These are phyloP conservation scores for Tarsius wallacei DNA, from an alignment of 2,797 vertebrate species.

Conservation along the genomic window DNA sequence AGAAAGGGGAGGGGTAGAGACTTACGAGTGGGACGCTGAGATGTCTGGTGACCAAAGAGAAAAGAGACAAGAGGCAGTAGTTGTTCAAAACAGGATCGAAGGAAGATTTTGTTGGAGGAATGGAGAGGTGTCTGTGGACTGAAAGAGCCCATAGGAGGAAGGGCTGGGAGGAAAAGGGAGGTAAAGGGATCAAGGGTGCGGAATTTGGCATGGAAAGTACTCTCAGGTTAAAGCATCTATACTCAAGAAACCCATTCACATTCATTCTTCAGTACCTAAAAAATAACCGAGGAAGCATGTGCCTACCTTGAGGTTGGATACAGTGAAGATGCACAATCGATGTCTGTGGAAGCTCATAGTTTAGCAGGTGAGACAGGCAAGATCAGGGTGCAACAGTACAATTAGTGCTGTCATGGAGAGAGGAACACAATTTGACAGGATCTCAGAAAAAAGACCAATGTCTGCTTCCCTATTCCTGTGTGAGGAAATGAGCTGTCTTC, in stretches of 20 bases:
- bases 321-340: not conserved
- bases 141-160: not conserved
- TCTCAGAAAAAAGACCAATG: not conserved
- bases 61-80: not conserved
- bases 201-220: not conserved
- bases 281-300: not conserved
- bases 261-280: conserved; percentile 23
- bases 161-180: not conserved
- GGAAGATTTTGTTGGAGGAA: not conserved
- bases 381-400: not conserved
- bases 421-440: not conserved
- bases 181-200: not conserved
- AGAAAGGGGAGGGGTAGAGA: not conserved
- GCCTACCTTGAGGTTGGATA: not conserved
- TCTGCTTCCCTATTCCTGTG: not conserved
- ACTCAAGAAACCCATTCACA: not conserved
- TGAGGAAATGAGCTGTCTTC: not conserved
- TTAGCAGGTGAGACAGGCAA: not conserved
- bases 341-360: not conserved
- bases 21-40: not conserved
- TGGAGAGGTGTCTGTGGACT: not conserved
- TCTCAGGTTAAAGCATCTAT: not conserved
- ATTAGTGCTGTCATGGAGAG: not conserved
- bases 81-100: not conserved
- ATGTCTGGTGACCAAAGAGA: not conserved